A percentile compares a stretch with the other conserved stretches of the same genome.
Evolutionary conservation across 2,888 invertebrate genomes (phyloP).

Genomic region (Automeris io): DNA sequence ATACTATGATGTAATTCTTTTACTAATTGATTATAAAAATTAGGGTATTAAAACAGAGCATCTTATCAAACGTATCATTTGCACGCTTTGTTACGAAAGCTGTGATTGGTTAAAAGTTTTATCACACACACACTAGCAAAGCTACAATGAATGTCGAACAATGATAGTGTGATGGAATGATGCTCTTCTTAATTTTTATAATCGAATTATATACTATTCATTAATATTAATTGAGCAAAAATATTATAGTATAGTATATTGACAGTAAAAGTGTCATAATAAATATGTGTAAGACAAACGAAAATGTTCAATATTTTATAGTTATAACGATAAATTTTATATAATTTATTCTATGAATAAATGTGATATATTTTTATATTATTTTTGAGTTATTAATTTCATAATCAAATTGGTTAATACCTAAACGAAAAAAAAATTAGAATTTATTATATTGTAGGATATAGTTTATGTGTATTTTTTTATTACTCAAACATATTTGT

Average conservation of each 20-base stretch:
- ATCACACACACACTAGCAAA: background rate
- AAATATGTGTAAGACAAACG: slow-evolving; percentile 6
- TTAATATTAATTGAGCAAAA: background rate
- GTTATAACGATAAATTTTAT: slow-evolving; percentile 34
- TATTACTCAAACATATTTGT: no score
- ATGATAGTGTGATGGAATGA: slow-evolving; percentile 7
- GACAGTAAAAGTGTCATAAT: background rate
- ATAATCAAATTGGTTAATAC: no score
- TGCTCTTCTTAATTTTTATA: slow-evolving; percentile 15
- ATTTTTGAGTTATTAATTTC: background rate
- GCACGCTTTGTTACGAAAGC: slow-evolving; percentile 3
- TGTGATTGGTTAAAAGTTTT: slow-evolving; percentile 8
- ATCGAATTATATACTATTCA: background rate
- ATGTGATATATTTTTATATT: slow-evolving; percentile 16
- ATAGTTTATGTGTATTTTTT: no score
- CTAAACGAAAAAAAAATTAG: no score
- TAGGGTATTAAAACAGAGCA: slow-evolving; percentile 25
- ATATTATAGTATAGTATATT: background rate
- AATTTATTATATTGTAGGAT: no score
- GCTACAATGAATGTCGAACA: background rate
- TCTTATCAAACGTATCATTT: slow-evolving; percentile 15
- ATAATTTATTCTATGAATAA: slow-evolving; percentile 72
- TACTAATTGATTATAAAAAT: slow-evolving; percentile 14
- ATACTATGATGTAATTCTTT: slow-evolving; percentile 17
- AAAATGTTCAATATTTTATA: slow-evolving; percentile 20